phyloP scores from a whole-genome alignment of 2,888 invertebrate species.

The Ptychoptera albimana region DNA sequence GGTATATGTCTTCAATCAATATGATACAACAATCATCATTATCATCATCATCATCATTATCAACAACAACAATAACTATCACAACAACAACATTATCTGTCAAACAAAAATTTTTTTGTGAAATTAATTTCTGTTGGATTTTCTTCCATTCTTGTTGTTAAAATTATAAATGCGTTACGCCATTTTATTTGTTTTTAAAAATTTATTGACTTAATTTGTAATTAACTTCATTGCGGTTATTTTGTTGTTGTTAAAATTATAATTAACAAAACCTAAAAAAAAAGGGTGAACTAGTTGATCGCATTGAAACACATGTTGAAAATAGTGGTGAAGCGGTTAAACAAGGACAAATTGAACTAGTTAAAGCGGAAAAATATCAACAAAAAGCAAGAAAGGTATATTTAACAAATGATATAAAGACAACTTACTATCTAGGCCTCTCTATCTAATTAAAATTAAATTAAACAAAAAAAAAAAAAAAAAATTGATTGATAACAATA shows the following conservation, averaged over 20 bases:
- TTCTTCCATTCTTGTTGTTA: no score
- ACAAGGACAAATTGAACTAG: conserved; percentile 61
- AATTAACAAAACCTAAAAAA: conserved; percentile 7
- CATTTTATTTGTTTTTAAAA: no score
- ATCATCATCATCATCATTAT: conserved; percentile 28
- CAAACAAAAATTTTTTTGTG: no score
- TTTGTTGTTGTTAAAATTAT: background rate
- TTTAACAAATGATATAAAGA: no score
- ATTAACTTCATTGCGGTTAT: no score
- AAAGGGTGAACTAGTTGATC: conserved; percentile 88
- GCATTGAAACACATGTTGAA: conserved; percentile 86
- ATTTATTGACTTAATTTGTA: no score
- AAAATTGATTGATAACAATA: no score
- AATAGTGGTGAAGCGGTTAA: conserved; percentile 73
- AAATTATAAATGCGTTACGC: no score
- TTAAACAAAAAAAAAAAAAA: conserved; percentile 1
- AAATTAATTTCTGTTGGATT: no score
- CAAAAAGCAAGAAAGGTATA: conserved; percentile 75
- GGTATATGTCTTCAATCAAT: no score
- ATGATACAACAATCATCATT: no score
- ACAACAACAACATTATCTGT: background rate
- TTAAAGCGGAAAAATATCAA: conserved; percentile 65
- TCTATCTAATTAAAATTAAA: background rate
- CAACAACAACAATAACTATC: background rate
- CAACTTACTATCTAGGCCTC: no score